phyloP scores from a whole-genome alignment of 2,797 vertebrate genomes.

The Orestias chungarensis region DNA sequence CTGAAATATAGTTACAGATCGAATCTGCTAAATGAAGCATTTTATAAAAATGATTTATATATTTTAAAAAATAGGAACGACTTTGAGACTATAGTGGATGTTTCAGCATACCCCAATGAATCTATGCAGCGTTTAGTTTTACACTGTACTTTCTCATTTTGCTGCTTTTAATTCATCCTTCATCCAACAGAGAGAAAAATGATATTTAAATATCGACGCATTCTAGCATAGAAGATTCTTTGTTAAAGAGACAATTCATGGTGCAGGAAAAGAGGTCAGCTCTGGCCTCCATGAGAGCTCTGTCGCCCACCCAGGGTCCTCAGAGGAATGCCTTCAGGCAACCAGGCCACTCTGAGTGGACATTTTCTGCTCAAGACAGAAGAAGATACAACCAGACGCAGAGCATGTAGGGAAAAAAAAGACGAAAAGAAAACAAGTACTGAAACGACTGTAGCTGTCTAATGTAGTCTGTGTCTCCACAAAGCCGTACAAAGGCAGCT shows the following conservation, averaged over 20 bases:
- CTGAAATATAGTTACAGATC: conserved; percentile 2
- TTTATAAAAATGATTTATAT: conserved; percentile 17
- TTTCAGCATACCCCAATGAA: conserved; percentile 11
- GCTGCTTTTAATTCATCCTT: background rate
- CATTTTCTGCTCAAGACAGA: conserved; percentile 52
- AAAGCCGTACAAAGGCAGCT: conserved; percentile 58
- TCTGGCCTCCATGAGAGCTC: conserved; percentile 40
- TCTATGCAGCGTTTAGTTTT: conserved; percentile 11
- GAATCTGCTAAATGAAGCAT: conserved; percentile 16
- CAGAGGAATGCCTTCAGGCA: conserved; percentile 63
- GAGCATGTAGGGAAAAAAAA: conserved; percentile 11
- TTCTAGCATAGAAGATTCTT: conserved; percentile 16
- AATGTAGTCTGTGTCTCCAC: conserved; percentile 58
- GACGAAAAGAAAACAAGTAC: conserved; percentile 36
- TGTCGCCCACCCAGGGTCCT: conserved; percentile 62
- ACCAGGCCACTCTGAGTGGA: conserved; percentile 62
- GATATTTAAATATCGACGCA: conserved; percentile 37
- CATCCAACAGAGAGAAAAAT: conserved; percentile 1
- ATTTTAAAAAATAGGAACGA: conserved; percentile 25
- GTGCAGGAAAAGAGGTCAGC: conserved; percentile 52
- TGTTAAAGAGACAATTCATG: conserved; percentile 44
- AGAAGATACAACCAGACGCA: conserved; percentile 18
- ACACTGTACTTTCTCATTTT: conserved; percentile 13
- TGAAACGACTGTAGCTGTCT: conserved; percentile 37
- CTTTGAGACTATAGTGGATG: conserved; percentile 25